Evolutionary conservation across 2,113 vertebrate species (phyloP).

Genomic region (Tachycineta bicolor): DNA sequence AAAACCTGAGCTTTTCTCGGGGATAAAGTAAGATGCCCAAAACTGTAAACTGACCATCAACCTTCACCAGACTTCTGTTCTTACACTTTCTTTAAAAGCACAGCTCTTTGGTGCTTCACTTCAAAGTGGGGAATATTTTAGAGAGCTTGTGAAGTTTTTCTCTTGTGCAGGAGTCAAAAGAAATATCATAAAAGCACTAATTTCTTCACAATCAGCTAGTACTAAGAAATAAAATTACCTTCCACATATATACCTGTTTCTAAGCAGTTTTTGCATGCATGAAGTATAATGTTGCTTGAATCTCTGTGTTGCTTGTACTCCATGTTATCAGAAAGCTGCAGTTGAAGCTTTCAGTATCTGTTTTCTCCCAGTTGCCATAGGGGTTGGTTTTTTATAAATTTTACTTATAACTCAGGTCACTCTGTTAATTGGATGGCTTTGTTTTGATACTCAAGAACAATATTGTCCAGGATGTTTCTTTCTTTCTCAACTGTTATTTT

Average conservation of each 20-base stretch:
- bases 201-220: not conserved
- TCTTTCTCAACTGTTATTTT: not conserved
- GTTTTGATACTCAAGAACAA: not conserved
- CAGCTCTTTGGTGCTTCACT: not conserved
- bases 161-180: not conserved
- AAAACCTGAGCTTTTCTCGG: not conserved
- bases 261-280: not conserved
- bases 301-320: not conserved
- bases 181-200: not conserved
- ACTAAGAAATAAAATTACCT: not conserved
- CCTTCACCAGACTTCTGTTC: not conserved
- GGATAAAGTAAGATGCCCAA: not conserved
- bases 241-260: not conserved
- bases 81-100: not conserved
- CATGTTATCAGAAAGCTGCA: not conserved
- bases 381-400: not conserved
- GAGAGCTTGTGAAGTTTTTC: not conserved
- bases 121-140: not conserved
- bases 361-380: rapidly evolving
- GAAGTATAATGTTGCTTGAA: not conserved
- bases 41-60: not conserved
- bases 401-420: not conserved
- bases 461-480: not conserved
- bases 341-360: not conserved
- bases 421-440: not conserved